Percentiles rank a stretch among this genome's conserved stretches.
phyloP scores from a whole-genome alignment of 2,113 vertebrate genomes.

The Arvicanthis niloticus region DNA sequence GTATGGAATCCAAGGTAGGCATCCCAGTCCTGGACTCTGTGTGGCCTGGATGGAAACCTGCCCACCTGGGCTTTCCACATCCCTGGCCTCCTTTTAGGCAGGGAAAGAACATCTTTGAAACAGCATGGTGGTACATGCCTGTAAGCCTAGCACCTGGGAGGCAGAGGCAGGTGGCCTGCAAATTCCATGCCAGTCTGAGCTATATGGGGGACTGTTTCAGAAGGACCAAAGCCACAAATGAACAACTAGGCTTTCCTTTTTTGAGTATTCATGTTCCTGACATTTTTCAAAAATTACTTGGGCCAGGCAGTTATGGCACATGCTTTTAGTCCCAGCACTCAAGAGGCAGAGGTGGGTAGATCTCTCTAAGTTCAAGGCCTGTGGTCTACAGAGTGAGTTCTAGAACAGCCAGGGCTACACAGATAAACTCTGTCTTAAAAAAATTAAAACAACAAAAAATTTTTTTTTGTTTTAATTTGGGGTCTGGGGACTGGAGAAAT shows the following conservation, averaged over 20 bases:
- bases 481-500: not conserved
- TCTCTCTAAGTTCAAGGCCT: not conserved
- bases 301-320: not conserved
- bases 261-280: conserved; percentile 32
- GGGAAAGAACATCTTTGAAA: not conserved
- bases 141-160: not conserved
- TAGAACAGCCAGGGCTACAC: not conserved
- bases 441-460: no score
- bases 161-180: not conserved
- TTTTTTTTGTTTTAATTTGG: not conserved
- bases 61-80: accelerated
- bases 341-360: not conserved
- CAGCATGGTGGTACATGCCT: not conserved
- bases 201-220: not conserved
- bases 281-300: not conserved
- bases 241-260: not conserved
- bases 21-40: accelerated
- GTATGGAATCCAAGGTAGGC: conserved; percentile 97
- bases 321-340: not conserved
- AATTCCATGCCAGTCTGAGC: not conserved
- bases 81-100: conserved; percentile 18
- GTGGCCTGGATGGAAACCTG: not conserved
- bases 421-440: not conserved
- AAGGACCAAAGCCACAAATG: not conserved
- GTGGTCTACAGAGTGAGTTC: not conserved